Evolutionary conservation across 2,797 vertebrate genomes (phyloP), one percentile per base, ranked within the genome.

Genomic region (Valencia hispanica): DNA sequence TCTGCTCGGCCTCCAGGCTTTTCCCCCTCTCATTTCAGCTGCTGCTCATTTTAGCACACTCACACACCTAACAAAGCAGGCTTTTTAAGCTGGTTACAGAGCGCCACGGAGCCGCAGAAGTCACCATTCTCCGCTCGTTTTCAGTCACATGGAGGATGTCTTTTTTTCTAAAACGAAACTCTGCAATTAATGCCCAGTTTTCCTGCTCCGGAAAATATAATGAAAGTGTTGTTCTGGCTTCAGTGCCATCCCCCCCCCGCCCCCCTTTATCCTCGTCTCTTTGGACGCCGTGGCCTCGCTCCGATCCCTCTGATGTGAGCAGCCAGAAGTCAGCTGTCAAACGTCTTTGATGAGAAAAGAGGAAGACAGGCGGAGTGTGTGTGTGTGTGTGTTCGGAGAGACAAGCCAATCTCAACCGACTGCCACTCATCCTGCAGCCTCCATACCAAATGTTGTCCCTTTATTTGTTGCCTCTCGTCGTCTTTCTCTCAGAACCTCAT

Each of bases 241-340:
- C 87, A 82, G 88, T 86, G 85, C 86, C 81, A 47, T 25, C 76
- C 79, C 86, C 74, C 87, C 91, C 87, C 88, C 91, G 57, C 74
- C 53, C 68, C n/a, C n/a, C n/a, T n/a, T 72, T 79, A 90, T 80
- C 88, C 51, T 66, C 41, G 48, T 71, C 79, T 79, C n/a, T 51
- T 79, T 82, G 82, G 86, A 75, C 53, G 74, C 74, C 75, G 87
- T 92, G 89, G 91, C 83, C 86, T 85, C 30, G 77, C 88, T 87
- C 82, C 82, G 81, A 85, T 89, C 82, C 83, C 89, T 94, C 89
- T 89, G 93, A 94, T 94, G 93, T 93, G 87, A 90, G 93, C 88
- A 92, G 85, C 84, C 91, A 91, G 91, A 91, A 94, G 92, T 94
- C 93, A 93, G 89, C 94, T 92, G 91, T 95, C 93, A 92, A 48